Base-by-base conservation (phyloP, 2,888 invertebrate genomes). In the Polymixis flavicincta region DNA sequence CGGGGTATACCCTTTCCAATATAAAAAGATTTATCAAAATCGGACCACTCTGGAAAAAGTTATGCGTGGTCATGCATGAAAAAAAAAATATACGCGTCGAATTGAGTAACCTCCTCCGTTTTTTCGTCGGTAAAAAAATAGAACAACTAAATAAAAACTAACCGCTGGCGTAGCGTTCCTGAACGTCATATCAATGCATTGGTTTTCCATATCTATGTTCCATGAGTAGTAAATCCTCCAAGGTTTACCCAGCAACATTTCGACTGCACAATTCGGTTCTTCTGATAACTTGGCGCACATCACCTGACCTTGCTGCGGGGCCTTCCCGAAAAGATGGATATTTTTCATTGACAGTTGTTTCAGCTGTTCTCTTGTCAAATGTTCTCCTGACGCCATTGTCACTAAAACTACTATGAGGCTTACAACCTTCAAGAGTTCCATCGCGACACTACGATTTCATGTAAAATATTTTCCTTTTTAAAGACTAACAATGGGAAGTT, bases 161-260 rank as follows among this genome's bases (percentile, higher is more conserved):
- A 95, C 95, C 89, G 25, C 55, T 0, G 80, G 74, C 4, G 94
- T 93, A 50, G 92, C 92, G 65, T 92, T 92, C 73, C 85, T 92
- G 71, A 93, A 93, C 4, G 74, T 84, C 82, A 95, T 88, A 85
- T 95, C 94, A 69, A 95, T 54, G 65, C 95, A 95, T 68, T 89
- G 90, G 0, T 82, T 67, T 0, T 89, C 89, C 75, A 93, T 42
- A 5, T 91, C 89, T 85, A 93, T 87, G 57, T 94, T 93, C 95
- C 95, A 96, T 0, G 93, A 87, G 50, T 93, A 93, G 69, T 94
- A 95, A 19, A 95, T 90, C 57, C 93, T 86, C 95, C 96, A 96
- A 0, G 92, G 87, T 32, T 86, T 89, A 0, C 92, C 93, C 0
- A 93, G 61, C 0, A 95, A 90, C 72, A 92, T 71, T 0, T 95